Percentiles rank a stretch among this genome's conserved stretches.
phyloP scores from a whole-genome alignment of 64 coral and sea anemone species.

The Pachyseris speciosa region DNA sequence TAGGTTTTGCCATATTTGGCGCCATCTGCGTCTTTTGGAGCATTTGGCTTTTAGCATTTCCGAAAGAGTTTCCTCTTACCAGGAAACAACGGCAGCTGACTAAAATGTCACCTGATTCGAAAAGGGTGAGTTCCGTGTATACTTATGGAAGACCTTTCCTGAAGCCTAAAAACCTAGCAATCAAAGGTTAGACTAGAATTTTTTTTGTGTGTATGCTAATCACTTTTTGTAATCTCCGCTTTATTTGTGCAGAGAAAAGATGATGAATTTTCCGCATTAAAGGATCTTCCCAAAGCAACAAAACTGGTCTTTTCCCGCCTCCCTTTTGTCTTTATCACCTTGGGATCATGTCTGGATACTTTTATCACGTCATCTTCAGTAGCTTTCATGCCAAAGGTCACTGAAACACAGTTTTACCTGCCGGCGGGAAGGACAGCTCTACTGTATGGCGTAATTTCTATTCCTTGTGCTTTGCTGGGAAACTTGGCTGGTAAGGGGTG shows the following conservation, averaged over 20 bases:
- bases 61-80: slow-evolving; percentile 57
- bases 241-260: not conserved
- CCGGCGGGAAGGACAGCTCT: slow-evolving; percentile 42
- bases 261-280: slow-evolving; percentile 25
- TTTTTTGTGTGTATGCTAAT: too few relatives aligned
- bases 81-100: not conserved
- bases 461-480: slow-evolving; percentile 32
- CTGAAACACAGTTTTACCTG: slow-evolving; percentile 59
- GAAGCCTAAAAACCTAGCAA: too few relatives aligned
- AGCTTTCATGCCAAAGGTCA: slow-evolving; percentile 73
- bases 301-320: slow-evolving; percentile 54
- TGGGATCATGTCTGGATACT: slow-evolving; percentile 43
- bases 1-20: slow-evolving; percentile 63
- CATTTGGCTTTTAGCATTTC: slow-evolving; percentile 65
- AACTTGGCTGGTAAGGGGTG: slow-evolving; percentile 69
- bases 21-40: slow-evolving; percentile 49
- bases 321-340: slow-evolving; percentile 51
- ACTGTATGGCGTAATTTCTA: slow-evolving; percentile 32
- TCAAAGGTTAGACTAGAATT: too few relatives aligned
- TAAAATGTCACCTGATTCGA: not conserved
- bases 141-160: too few relatives aligned
- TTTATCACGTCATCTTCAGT: slow-evolving; percentile 12
- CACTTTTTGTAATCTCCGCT: not conserved
- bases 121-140: not conserved
- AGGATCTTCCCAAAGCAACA: slow-evolving; percentile 77